phyloP scores from a whole-genome alignment of 2,888 invertebrate genomes.

The Anaspis maculata region DNA sequence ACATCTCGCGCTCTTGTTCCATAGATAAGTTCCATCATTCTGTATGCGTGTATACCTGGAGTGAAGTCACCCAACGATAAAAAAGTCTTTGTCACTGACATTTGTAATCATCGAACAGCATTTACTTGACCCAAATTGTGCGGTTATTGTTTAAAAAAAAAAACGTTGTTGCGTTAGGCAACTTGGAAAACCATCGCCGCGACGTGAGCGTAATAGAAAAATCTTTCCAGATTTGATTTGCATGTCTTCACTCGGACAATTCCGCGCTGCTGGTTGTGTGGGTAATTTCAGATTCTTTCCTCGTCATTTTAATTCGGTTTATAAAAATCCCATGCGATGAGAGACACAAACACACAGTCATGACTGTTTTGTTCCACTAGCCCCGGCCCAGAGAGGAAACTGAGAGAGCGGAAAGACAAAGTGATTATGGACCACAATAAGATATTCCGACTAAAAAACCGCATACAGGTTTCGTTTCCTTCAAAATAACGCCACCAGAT shows the following conservation, averaged over 20 bases:
- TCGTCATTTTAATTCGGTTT: too few relatives aligned
- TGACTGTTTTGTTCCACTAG: too few relatives aligned
- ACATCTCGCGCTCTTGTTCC: slow-evolving; percentile 9
- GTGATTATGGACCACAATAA: slow-evolving; percentile 32
- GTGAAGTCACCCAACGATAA: slow-evolving; percentile 26
- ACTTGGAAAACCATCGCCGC: slow-evolving; percentile 20
- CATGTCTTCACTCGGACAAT: too few relatives aligned
- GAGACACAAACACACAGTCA: too few relatives aligned
- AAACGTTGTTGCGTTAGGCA: slow-evolving; percentile 29
- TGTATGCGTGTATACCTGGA: too few relatives aligned
- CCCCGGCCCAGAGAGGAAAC: too few relatives aligned
- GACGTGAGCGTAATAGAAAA: slow-evolving; percentile 12
- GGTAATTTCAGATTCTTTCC: too few relatives aligned
- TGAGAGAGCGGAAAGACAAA: slow-evolving; percentile 22
- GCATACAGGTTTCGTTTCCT: slow-evolving; percentile 30
- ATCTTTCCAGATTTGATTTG: too few relatives aligned
- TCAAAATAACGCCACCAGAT: slow-evolving; percentile 16
- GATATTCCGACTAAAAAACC: slow-evolving; percentile 26
- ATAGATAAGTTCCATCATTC: too few relatives aligned
- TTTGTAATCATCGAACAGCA: slow-evolving; percentile 25
- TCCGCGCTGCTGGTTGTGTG: too few relatives aligned
- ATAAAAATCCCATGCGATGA: too few relatives aligned
- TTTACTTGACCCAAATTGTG: slow-evolving; percentile 31
- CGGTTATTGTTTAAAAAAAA: slow-evolving; percentile 26
- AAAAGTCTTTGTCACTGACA: slow-evolving; percentile 25